Base-by-base conservation (phyloP, 2,113 vertebrate genomes). In the Pomatorhinus ruficollis region DNA sequence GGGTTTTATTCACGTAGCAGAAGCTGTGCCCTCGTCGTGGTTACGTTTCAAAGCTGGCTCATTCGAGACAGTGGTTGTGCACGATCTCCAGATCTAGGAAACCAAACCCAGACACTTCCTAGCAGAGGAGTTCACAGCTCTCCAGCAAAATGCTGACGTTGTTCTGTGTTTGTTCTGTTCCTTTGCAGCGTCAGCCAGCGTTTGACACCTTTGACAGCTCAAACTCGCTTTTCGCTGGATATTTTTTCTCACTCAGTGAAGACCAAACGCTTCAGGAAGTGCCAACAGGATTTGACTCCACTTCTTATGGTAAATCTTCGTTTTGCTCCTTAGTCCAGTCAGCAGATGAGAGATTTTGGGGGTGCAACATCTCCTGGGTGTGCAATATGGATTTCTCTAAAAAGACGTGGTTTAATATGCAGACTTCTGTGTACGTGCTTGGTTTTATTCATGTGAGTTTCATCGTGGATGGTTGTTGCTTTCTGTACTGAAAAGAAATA, bases 241-340 rank as follows among this genome's bases (percentile, higher is more conserved):
- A 96, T 56, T 98, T 98, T 82, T 98, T 98, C 11, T 92, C 98
- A 0, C 93, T 98, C 31, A 98, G 95, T 42, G 98, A 98, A 60
- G 98, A 99, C 59, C 98, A 98, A 44, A 98, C 98, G 0, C 97
- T 98, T 50, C 99, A 99, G 63, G 99, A 99, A 79, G 99, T 99
- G n/a, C 99, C 99, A 11, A 99, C 98, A 1, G 98, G 98, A 87
- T 97, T 99, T 95, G 98, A 99, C 66, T 98, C 98, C 39, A 95
- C 98, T 64, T 97, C 98, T 84, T 98, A 98, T 6, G 99, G 99
- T 99, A 98, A 97, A 9, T 92, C 63, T 53, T 93, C 11, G 1
- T 24, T 86, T 49, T 70, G 11, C 52, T 91, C 39, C 31, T 70
- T 56, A 40, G 25, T 45, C 19, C 35, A 44, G 5, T 27, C 30